Base-by-base conservation (phyloP, 2,888 invertebrate species). In the Schizotus pectinicornis region DNA sequence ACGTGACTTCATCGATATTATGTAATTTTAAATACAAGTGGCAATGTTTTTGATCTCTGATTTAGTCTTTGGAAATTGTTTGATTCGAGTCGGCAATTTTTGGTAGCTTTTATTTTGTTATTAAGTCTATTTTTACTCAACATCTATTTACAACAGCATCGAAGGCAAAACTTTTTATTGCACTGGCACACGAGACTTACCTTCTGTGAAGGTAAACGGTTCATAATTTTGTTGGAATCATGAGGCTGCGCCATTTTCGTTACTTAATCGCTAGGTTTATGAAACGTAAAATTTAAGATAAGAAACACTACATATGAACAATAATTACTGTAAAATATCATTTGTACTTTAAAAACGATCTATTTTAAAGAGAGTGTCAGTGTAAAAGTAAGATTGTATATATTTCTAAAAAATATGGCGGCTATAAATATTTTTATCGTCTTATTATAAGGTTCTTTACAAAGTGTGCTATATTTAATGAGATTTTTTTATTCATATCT, bases 41-140 rank as follows among this genome's bases (percentile, higher is more conserved):
- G 78, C 78, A 78, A 78, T 78, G 76, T 71, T 74, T 74, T 77
- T 78, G 77, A 77, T 77, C 77, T 77, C 77, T 75, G 68, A 73
- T 73, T 65, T 70, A 68, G 67, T 64, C 62, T 67, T 60, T 53
- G 48, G 56, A 50, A 59, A 62, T 58, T 55, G 50, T 55, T 56
- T 54, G 43, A 56, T 64, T 59, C 60, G 39, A 47, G 47, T 65
- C 43, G 61, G 63, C 63, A 60, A 65, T 68, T 71, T 22, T 70
- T 68, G 69, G 70, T 72, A 73, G 71, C 72, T 70, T 71, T 69
- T 68, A 67, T 69, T 68, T 68, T 67, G 60, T 64, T 68, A 66
- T 57, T 64, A 57, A 53, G 41, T 57, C 36, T 48, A 39, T 43
- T 53, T 57, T 38, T 52, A 50, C 42, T 56, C 48, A 52, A 45